Percentiles rank a stretch among this genome's conserved stretches.
These are phyloP conservation scores for Daboia siamensis DNA, from an alignment of 2,113 vertebrate species.

Conservation along the genomic window DNA sequence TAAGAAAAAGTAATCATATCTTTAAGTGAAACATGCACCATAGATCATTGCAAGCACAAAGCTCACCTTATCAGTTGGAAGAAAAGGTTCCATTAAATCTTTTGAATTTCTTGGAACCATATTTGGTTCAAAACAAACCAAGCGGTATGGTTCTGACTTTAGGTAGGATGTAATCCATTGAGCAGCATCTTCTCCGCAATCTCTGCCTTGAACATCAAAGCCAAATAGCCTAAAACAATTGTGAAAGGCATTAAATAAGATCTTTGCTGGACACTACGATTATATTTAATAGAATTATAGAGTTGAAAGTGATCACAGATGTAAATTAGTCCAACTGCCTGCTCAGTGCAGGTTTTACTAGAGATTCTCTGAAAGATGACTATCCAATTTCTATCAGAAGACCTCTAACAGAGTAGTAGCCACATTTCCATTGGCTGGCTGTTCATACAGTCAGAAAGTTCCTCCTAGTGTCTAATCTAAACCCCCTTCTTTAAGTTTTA, in stretches of 20 bases:
- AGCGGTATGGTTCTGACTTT: slow-evolving; percentile 67
- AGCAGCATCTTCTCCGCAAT: slow-evolving; percentile 85
- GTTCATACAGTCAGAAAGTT: neutral
- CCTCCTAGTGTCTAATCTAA: neutral
- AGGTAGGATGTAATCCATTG: slow-evolving; percentile 82
- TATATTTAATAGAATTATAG: neutral
- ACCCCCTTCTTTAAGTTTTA: neutral
- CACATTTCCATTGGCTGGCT: neutral
- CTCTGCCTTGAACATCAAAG: slow-evolving; percentile 80
- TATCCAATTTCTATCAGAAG: neutral
- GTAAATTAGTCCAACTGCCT: neutral
- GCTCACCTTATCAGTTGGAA: slow-evolving; percentile 63
- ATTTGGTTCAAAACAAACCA: slow-evolving; percentile 85
- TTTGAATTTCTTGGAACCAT: slow-evolving; percentile 72
- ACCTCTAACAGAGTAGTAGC: neutral
- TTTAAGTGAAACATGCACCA: neutral
- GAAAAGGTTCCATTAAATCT: slow-evolving; percentile 51
- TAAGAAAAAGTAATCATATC: neutral
- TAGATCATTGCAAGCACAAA: neutral
- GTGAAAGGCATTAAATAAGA: neutral
- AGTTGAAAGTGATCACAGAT: neutral
- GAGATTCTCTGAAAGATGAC: neutral
- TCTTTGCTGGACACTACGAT: neutral
- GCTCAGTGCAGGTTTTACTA: neutral
- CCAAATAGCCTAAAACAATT: slow-evolving; percentile 74